Conservation (phyloP, 30 jellyfish, hydroid and myxozoan genomes). For the Turritopsis rubra region DNA sequence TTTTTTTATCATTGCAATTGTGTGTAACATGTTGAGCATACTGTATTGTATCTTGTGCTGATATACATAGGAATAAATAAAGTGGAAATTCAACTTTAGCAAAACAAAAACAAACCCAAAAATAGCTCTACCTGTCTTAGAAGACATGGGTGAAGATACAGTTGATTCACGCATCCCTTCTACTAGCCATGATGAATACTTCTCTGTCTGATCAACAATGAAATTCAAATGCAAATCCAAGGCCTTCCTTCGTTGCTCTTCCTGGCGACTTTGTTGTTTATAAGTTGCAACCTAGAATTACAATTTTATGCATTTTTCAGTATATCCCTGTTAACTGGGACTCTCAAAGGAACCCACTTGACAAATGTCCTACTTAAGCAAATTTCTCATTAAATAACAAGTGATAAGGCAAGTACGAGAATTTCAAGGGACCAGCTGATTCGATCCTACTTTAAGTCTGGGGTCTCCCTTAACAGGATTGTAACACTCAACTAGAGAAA, state of each 20-base stretch:
- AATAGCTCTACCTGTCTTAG: constrained; percentile 16
- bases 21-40: too few relatives aligned
- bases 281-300: constrained; percentile 69
- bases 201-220: constrained; percentile 94
- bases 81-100: not conserved
- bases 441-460: too few relatives aligned
- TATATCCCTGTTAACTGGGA: too few relatives aligned
- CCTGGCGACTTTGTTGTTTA: constrained; percentile 88
- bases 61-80: not conserved
- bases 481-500: too few relatives aligned
- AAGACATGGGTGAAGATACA: constrained; percentile 63
- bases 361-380: too few relatives aligned
- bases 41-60: too few relatives aligned
- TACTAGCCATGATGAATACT: constrained; percentile 93
- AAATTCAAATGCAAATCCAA: constrained; percentile 80
- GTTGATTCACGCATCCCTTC: constrained; percentile 87
- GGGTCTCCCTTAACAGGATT: too few relatives aligned
- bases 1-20: too few relatives aligned
- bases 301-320: not conserved
- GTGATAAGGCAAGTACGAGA: too few relatives aligned
- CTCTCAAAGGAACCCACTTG: too few relatives aligned
- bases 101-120: not conserved
- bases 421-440: too few relatives aligned
- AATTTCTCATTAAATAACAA: too few relatives aligned
- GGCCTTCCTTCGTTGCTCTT: constrained; percentile 84